Conservation (phyloP, 2,797 vertebrate genomes). For the Morus bassanus region DNA sequence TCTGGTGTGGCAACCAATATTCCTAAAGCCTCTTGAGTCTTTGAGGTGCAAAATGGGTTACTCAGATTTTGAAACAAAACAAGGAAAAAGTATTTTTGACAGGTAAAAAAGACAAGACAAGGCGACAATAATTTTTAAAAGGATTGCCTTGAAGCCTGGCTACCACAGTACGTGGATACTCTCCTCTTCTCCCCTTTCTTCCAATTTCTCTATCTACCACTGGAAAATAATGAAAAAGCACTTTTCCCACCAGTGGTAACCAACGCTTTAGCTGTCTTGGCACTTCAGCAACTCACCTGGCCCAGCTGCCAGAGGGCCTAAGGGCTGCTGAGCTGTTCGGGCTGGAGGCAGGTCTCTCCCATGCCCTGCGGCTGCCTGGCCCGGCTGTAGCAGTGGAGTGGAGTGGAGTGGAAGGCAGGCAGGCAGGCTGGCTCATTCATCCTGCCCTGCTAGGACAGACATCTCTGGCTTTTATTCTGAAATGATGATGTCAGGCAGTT, state of each 20-base stretch:
- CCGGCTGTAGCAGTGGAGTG: background rate
- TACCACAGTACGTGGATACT: accelerated
- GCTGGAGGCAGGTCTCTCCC: no score
- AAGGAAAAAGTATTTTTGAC: background rate
- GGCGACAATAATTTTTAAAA: background rate
- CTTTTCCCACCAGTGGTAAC: accelerated
- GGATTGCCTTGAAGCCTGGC: background rate
- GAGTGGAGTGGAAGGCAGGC: background rate
- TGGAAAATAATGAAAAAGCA: accelerated
- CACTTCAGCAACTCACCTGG: background rate
- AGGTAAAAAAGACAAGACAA: background rate
- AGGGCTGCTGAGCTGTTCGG: background rate
- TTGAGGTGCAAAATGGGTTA: background rate
- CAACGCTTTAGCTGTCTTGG: background rate
- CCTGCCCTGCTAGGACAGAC: background rate
- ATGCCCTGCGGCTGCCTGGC: accelerated
- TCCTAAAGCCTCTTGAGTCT: background rate
- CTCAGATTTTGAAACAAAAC: background rate
- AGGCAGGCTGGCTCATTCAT: accelerated
- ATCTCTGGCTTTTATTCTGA: conserved; percentile 58
- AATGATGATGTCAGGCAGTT: background rate
- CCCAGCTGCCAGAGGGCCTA: background rate
- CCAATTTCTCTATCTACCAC: background rate
- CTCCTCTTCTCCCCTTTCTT: no score
- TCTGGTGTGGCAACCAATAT: no score